Evolutionary conservation across 1,140 invertebrate genomes (phyloP), one percentile per base, ranked within the genome.

Genomic region (Drosophila biarmipes): DNA sequence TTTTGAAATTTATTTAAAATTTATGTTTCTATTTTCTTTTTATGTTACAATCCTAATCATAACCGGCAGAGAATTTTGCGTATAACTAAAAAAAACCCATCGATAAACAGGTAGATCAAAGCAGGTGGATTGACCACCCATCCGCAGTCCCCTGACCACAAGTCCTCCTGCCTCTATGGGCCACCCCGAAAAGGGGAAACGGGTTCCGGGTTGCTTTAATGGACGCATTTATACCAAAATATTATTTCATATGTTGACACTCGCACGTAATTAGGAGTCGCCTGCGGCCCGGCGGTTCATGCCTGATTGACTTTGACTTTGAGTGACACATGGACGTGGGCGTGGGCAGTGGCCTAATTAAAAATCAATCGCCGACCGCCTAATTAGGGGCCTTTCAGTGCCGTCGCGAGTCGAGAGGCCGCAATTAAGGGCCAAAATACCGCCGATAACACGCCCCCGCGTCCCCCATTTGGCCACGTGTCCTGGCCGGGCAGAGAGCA

Each of bases 211-310:
- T 48, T 51, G 48, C 31, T 10, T 73, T 74, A 76, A 68, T 58
- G 73, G 71, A 38, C 61, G 45, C 71, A 78, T 66, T 78, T 76
- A 75, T 82, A 63, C 66, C 55, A 76, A 79, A 89, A 89, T 90
- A 89, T 90, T 89, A 89, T 80, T 89, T 89, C 84, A 89, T 78
- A 80, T 89, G 84, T 84, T 84, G 84, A 89, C 84, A 90, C 84
- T 89, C 85, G 85, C 84, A 90, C 66, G 79, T 87, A 89, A 87
- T 89, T 87, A 84, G 76, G 76, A 74, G 48, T 73, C 64, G 21
- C 3, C 24, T 24, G 24, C 24, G 24, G 24, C 24, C 24, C 24
- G 24, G 40, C 37, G 42, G 48, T 63, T 51, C 71, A 69, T 12
- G 81, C 59, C 66, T 86, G 82, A 87, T 86, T 86, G 78, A 59